Percentiles rank a stretch among this genome's conserved stretches.
phyloP scores from a whole-genome alignment of 2,113 vertebrate species.

The Brachyistius frenatus region DNA sequence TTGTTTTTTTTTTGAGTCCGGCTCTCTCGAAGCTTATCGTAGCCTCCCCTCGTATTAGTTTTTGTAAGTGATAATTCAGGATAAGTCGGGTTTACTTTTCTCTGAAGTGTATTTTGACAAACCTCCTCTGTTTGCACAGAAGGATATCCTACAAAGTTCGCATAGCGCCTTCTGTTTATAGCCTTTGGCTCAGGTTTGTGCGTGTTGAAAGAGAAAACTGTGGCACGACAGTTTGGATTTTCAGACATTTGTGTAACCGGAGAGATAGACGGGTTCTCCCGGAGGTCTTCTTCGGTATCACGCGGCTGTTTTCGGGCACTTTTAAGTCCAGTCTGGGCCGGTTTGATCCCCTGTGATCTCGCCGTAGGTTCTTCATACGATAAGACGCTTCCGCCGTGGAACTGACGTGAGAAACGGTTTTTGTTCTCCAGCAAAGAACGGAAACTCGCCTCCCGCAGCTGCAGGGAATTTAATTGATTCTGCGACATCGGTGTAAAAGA shows the following conservation, averaged over 20 bases:
- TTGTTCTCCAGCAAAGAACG: not conserved
- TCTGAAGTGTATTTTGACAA: slow-evolving; percentile 76
- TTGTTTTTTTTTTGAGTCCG: slow-evolving; percentile 2
- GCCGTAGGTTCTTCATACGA: not conserved
- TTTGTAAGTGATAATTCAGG: slow-evolving; percentile 68
- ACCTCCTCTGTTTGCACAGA: slow-evolving; percentile 51
- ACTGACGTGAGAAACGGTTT: not conserved
- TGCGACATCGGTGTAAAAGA: not conserved
- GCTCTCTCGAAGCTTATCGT: slow-evolving; percentile 51
- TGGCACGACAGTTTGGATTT: slow-evolving; percentile 36
- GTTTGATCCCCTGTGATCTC: slow-evolving; percentile 10
- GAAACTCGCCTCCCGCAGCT: not conserved
- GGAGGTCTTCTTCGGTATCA: slow-evolving; percentile 49
- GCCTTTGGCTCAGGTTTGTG: slow-evolving; percentile 60
- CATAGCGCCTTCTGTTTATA: slow-evolving; percentile 58
- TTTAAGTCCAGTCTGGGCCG: slow-evolving; percentile 21
- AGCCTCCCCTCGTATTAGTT: slow-evolving; percentile 45
- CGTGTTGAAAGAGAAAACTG: slow-evolving; percentile 48
- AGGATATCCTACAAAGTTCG: slow-evolving; percentile 66
- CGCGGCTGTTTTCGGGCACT: not conserved
- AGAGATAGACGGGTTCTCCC: slow-evolving; percentile 38
- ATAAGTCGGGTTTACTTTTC: slow-evolving; percentile 68
- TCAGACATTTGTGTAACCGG: slow-evolving; percentile 51
- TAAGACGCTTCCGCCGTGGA: not conserved
- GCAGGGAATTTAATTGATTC: not conserved